Conservation (phyloP, 2,888 invertebrate genomes). For the Periphyllus acericola region DNA sequence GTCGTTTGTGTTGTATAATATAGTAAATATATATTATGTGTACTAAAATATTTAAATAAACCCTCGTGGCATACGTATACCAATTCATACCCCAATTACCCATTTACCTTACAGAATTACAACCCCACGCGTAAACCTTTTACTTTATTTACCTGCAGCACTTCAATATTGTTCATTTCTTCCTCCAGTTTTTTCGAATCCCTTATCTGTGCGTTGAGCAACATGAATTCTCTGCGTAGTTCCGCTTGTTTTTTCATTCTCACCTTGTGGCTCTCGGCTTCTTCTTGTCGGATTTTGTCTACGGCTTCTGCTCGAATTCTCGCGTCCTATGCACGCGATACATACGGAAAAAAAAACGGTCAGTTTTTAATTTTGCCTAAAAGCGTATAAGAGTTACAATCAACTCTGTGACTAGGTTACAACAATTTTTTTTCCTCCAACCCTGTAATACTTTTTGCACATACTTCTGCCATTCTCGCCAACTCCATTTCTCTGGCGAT, state of each 20-base stretch:
- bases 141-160: conserved; percentile 35
- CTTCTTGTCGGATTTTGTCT: conserved; percentile 74
- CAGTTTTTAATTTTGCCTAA: neutral
- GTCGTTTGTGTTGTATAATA: no score
- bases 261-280: conserved; percentile 67
- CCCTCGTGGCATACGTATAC: no score
- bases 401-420: neutral
- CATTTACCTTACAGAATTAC: no score
- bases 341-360: neutral
- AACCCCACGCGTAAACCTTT: neutral
- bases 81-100: no score
- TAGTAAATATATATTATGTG: no score
- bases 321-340: conserved; percentile 63
- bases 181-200: conserved; percentile 49
- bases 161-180: conserved; percentile 52
- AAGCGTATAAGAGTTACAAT: neutral
- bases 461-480: conserved; percentile 49
- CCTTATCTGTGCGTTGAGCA: conserved; percentile 46
- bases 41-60: no score
- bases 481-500: conserved; percentile 66
- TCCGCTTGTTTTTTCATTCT: conserved; percentile 46
- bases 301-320: conserved; percentile 69
- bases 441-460: neutral
- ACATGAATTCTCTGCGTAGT: conserved; percentile 51
- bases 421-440: neutral